Evolutionary conservation across 1,140 invertebrate species (phyloP), one percentile per base, ranked within the genome.

Genomic region (Lordiphosa stackelbergi): DNA sequence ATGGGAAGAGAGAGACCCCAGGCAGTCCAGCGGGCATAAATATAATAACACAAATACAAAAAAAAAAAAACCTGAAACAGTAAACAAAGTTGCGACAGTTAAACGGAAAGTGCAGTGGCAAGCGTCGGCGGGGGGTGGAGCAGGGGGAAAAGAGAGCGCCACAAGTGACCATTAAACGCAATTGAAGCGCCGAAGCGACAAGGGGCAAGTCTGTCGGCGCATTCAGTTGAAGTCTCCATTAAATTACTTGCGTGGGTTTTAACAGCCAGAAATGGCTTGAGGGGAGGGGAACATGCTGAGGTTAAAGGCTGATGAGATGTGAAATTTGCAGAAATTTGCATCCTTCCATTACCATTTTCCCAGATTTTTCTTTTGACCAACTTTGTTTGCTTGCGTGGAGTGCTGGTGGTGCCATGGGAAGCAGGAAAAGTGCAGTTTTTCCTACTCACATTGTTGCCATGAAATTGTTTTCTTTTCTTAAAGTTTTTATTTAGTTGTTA

Each of bases 81-180:
- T 60, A 46, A 69, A 69, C 66, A 66, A 56, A 61, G 56, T 69
- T 69, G 66, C 66, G 66, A 69, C 66, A 66, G 62, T 69, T 66
- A 28, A 69, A 52, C 66, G 42, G 34, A 69, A 65, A 53, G 42
- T 53, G 64, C 53, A 62, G 53, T 57, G 42, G 59, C 53, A 57
- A 31, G 41, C 19, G 11, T 24, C 4, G 5, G 45, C 8, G 2
- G 45, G 40, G 11, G 16, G 19, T 16, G 6, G 36, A 5, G 8
- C 34, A 43, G n/a, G 16, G 24, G 11, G 2, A 11, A 24, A 34
- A 7, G 28, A 24, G 16, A 34, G 57, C 42, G 31, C 9, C 22
- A 37, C 53, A 60, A 52, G 48, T 55, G 55, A 65, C 66, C 51
- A 65, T 69, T 66, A 66, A 69, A 66, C 38, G 46, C 63, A 69